Evolutionary conservation across 2,113 vertebrate genomes (phyloP).

Genomic region (Alouatta palliata): DNA sequence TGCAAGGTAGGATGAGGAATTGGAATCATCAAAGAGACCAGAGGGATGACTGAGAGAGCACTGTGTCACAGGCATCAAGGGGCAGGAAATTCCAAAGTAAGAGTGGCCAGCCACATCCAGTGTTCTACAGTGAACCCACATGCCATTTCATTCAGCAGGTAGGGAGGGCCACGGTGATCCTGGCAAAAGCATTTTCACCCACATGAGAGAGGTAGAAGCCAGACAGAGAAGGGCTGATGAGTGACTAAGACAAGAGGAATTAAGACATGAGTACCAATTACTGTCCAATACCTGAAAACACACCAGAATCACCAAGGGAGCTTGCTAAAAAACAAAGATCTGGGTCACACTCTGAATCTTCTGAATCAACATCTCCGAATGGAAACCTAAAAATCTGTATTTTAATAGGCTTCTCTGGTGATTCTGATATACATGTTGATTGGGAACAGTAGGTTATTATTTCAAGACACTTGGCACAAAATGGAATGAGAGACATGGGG

Average conservation of each 20-base stretch:
- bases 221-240: neutral
- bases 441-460: neutral
- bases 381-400: neutral
- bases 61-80: accelerated
- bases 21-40: neutral
- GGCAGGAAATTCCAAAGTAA: neutral
- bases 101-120: accelerated
- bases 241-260: neutral
- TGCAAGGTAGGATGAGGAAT: neutral
- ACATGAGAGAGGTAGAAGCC: neutral
- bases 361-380: neutral
- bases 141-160: neutral
- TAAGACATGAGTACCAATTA: too few species aligned
- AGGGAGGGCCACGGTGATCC: neutral
- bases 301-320: neutral
- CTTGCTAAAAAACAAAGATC: neutral
- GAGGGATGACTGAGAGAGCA: neutral
- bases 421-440: neutral
- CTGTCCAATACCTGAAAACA: neutral
- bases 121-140: accelerated
- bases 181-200: too few species aligned
- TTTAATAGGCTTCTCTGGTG: neutral
- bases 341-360: neutral
- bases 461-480: neutral
- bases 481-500: neutral